A percentile compares a stretch with the other conserved stretches of the same genome.
These are phyloP conservation scores for Ernsta delagoae DNA, from an alignment of 2,888 invertebrate species.

Conservation along the genomic window DNA sequence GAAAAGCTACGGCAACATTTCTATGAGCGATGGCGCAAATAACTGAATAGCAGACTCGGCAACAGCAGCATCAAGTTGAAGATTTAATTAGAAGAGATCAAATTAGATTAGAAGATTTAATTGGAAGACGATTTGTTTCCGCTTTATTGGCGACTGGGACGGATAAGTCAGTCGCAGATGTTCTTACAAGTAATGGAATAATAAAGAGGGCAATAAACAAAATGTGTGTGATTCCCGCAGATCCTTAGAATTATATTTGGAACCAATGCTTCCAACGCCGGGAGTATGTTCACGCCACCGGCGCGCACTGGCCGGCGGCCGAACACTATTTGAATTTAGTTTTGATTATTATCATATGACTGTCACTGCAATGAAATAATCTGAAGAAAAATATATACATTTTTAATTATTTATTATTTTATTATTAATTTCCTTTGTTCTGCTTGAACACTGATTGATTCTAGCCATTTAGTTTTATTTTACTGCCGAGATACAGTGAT, in stretches of 20 bases:
- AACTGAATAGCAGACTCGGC: neutral
- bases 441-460: neutral
- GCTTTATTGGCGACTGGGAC: too few species aligned
- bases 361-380: too few species aligned
- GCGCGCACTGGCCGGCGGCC: too few species aligned
- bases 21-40: neutral
- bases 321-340: too few species aligned
- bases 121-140: neutral
- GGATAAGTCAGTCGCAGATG: neutral
- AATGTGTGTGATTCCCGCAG: too few species aligned
- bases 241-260: too few species aligned
- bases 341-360: too few species aligned
- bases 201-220: neutral
- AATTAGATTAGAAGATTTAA: too few species aligned
- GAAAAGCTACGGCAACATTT: too few species aligned
- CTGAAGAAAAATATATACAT: too few species aligned
- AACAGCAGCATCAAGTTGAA: neutral
- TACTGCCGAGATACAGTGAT: slow-evolving; percentile 2
- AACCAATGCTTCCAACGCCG: too few species aligned
- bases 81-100: neutral
- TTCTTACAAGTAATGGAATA: neutral
- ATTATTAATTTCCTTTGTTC: neutral
- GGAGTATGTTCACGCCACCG: too few species aligned
- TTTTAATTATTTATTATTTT: neutral
- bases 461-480: slow-evolving; percentile 4